Base-by-base conservation (phyloP, 2,888 invertebrate genomes). In the Tholera decimalis region DNA sequence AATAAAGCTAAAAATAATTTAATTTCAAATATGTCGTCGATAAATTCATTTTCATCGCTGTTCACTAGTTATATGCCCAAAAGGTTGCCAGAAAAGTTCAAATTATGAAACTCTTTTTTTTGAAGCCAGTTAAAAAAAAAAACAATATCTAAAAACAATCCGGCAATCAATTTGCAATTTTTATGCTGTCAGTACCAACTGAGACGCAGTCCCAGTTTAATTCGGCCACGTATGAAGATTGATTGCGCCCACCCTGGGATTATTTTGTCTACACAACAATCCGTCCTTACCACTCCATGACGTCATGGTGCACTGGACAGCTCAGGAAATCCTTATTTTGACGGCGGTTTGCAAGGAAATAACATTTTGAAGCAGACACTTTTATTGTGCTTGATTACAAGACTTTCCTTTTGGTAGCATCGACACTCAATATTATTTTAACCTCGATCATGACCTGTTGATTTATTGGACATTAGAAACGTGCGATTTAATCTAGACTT, bases 181-280 rank as follows among this genome's bases (percentile, higher is more conserved):
- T 63, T 85, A 50, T 90, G 88, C 83, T 22, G 33, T 37, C 88
- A 26, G 68, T 92, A 87, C 86, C 3, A 22, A 53, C 55, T 54
- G 75, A 83, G 80, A 80, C 78, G 76, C 63, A 82, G 81, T 77
- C 74, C 82, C 83, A 80, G 80, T 83, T 85, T 87, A 90, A 89
- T 91, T 93, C 89, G 77, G 88, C 86, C 79, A 69, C 79, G 84
- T 90, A 94, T 94, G 91, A 93, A 94, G 94, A 94, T 94, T 94
- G 93, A 94, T 94, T 54, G 89, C 84, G 84, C 71, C 88, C 90
- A 90, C 90, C 91, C 90, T 83, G 89, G 85, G 89, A 87, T 88
- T 89, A 90, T 90, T 90, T 91, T 90, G 91, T 91, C 89, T 88
- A 86, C 89, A 89, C 85, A 89, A 89, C 88, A 88, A 86, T 83